A percentile compares a stretch with the other conserved stretches of the same genome.
Conservation (phyloP, 2,113 vertebrate genomes). For the Ctenodactylus gundi region DNA sequence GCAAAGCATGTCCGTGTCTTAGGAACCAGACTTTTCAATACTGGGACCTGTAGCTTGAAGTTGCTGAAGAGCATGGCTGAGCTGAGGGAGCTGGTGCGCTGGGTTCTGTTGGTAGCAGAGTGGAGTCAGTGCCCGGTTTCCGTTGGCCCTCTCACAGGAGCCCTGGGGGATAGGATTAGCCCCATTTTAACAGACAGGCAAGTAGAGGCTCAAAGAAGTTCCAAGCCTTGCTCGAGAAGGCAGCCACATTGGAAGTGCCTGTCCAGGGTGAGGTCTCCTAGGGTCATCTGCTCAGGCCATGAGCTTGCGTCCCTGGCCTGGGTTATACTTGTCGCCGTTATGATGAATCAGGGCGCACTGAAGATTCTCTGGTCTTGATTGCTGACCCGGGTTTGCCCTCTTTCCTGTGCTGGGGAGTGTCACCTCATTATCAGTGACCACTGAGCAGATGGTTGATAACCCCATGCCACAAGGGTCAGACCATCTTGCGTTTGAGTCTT, state of each 20-base stretch:
- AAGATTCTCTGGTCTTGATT: background rate
- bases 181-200: background rate
- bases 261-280: background rate
- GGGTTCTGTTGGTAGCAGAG: background rate
- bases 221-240: background rate
- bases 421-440: slow-evolving; percentile 29
- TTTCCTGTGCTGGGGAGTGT: background rate
- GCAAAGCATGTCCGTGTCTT: background rate
- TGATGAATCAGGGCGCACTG: background rate
- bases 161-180: too few relatives aligned
- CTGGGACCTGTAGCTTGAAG: background rate
- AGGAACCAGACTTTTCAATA: background rate
- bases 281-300: fast-evolving
- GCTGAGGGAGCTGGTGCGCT: background rate
- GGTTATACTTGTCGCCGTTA: background rate
- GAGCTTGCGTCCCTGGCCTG: background rate
- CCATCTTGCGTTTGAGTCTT: background rate
- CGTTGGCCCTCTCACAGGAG: background rate
- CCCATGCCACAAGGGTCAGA: background rate
- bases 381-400: background rate
- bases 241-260: too few relatives aligned
- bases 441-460: slow-evolving; percentile 16
- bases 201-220: background rate
- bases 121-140: background rate
- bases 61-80: background rate